Evolutionary conservation across 2,113 vertebrate genomes (phyloP).

Genomic region (Mormoops blainvillei): DNA sequence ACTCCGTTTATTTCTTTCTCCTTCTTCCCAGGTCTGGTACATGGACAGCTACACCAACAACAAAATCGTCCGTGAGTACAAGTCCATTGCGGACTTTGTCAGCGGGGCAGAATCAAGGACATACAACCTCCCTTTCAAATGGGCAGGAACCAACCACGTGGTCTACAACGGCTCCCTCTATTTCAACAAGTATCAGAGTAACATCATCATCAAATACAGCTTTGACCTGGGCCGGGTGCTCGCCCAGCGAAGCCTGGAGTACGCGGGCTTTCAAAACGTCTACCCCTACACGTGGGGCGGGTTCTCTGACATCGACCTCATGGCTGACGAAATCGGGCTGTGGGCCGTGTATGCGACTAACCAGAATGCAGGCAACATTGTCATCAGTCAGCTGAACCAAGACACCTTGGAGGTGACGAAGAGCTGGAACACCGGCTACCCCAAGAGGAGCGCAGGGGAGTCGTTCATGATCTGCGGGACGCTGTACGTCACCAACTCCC

Average conservation of each 20-base stretch:
- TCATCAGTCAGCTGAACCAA: constrained; percentile 93
- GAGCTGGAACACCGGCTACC: constrained; percentile 97
- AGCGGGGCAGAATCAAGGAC: constrained; percentile 93
- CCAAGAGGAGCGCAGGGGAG: constrained; percentile 96
- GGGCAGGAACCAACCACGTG: constrained; percentile 98
- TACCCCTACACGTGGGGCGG: constrained; percentile 99
- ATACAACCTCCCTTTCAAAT: constrained; percentile 97
- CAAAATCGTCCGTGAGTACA: constrained; percentile 97
- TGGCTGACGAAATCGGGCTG: constrained; percentile 97
- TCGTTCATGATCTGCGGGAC: constrained; percentile 99
- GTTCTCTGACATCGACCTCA: constrained; percentile 97
- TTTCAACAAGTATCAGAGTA: constrained; percentile 99
- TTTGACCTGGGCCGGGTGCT: constrained; percentile 92
- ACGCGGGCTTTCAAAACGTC: constrained; percentile 97
- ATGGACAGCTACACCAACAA: constrained; percentile 99
- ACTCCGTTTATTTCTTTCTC: background rate
- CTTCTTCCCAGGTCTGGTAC: constrained; percentile 91
- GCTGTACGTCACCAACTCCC: constrained; percentile 96
- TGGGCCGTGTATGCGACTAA: constrained; percentile 99
- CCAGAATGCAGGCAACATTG: constrained; percentile 97
- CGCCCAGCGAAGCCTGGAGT: constrained; percentile 93
- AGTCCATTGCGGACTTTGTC: constrained; percentile 92
- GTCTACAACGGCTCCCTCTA: constrained; percentile 98
- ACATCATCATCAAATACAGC: constrained; percentile 98
- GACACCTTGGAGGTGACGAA: constrained; percentile 92